Conservation (phyloP, 2,888 invertebrate species). For the Sussaba pulchella region DNA sequence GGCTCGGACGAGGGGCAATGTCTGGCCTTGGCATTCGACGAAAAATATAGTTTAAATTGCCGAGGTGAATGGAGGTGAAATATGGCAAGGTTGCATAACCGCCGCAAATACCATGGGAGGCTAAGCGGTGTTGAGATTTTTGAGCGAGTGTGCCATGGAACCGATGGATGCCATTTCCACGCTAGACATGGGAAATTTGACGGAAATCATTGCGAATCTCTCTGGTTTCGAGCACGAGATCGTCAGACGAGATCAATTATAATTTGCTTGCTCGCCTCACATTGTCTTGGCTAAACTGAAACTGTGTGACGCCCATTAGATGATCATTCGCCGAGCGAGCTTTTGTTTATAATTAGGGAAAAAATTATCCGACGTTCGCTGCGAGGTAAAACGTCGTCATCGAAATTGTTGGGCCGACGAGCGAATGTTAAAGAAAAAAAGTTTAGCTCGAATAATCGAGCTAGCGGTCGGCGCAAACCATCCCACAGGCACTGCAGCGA, state of each 20-base stretch:
- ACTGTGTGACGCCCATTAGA: neutral
- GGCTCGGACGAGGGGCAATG: constrained; percentile 7
- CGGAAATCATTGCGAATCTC: constrained; percentile 28
- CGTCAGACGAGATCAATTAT: constrained; percentile 31
- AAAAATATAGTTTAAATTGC: constrained; percentile 13
- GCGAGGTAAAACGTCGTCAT: constrained; percentile 16
- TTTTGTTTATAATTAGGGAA: neutral
- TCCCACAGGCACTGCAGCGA: constrained; percentile 6
- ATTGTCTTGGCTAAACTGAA: neutral
- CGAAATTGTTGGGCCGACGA: constrained; percentile 28
- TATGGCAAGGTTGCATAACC: constrained; percentile 30
- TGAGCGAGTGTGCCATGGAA: neutral
- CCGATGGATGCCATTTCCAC: too few relatives aligned
- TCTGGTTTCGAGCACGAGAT: neutral
- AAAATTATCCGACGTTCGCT: constrained; percentile 11
- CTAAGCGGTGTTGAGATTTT: constrained; percentile 34
- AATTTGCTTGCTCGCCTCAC: neutral
- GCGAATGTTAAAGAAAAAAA: constrained; percentile 32
- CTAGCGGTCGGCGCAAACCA: constrained; percentile 10
- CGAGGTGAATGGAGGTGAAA: constrained; percentile 33
- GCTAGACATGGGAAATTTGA: constrained; percentile 18
- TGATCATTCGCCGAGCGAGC: constrained; percentile 4
- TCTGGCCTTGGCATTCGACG: constrained; percentile 7
- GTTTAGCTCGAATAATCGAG: constrained; percentile 26
- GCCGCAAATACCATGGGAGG: constrained; percentile 20